Evolutionary conservation across 2,888 invertebrate genomes (phyloP).

Genomic region (Smittia aterrima): DNA sequence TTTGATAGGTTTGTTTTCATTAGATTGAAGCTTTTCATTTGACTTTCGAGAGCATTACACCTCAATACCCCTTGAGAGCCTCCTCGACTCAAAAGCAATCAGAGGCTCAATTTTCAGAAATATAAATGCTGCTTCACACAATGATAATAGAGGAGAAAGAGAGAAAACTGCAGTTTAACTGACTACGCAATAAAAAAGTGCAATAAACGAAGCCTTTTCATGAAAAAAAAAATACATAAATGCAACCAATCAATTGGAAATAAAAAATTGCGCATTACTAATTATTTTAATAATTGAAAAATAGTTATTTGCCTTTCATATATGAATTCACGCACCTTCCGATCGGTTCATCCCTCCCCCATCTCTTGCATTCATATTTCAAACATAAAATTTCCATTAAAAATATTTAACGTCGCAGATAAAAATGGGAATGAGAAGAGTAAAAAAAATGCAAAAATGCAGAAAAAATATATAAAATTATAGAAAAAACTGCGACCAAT

Average conservation of each 20-base stretch:
- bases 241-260: slow-evolving; percentile 32
- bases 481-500: slow-evolving; percentile 33
- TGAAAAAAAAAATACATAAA: not conserved
- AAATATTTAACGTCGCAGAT: slow-evolving; percentile 37
- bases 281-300: slow-evolving; percentile 41
- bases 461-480: slow-evolving; percentile 34
- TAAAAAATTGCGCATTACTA: slow-evolving; percentile 39
- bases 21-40: too few relatives aligned
- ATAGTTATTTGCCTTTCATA: slow-evolving; percentile 23
- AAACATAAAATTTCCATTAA: slow-evolving; percentile 38
- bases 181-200: not conserved
- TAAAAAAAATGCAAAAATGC: slow-evolving; percentile 33
- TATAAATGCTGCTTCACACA: not conserved
- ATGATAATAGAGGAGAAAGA: not conserved
- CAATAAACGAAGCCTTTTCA: not conserved
- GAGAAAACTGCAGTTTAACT: too few relatives aligned
- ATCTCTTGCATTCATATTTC: slow-evolving; percentile 9
- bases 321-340: not conserved
- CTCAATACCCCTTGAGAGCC: too few relatives aligned
- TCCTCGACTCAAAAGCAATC: too few relatives aligned
- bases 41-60: too few relatives aligned
- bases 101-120: too few relatives aligned
- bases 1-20: too few relatives aligned
- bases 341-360: not conserved
- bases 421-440: not conserved